Conservation (phyloP, 2,888 invertebrate genomes). For the Cheilosia vulpina region DNA sequence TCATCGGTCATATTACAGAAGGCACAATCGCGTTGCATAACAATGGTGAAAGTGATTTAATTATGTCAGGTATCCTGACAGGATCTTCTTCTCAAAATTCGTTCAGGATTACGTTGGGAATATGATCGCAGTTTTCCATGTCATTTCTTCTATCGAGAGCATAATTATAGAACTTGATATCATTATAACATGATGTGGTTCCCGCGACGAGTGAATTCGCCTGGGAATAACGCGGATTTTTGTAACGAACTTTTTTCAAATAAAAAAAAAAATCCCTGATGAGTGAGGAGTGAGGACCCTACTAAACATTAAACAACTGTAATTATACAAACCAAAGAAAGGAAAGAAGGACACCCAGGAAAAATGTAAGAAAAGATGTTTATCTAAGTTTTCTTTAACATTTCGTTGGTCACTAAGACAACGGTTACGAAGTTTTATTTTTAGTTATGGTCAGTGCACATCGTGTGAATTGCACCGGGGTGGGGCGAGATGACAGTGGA, state of each 20-base stretch:
- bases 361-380: constrained; percentile 55
- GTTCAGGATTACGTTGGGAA: constrained; percentile 42
- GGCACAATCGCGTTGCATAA: constrained; percentile 51
- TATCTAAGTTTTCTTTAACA: constrained; percentile 36
- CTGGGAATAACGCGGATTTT: constrained; percentile 47
- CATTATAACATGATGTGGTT: not conserved
- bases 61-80: constrained; percentile 68
- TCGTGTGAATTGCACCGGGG: constrained; percentile 60
- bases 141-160: constrained; percentile 14
- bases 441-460: constrained; percentile 63
- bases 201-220: constrained; percentile 7
- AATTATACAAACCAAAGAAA: constrained; percentile 4
- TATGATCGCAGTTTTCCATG: constrained; percentile 30
- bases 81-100: constrained; percentile 42
- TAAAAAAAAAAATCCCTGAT: not conserved
- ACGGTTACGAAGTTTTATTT: constrained; percentile 30
- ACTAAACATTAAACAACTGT: not conserved
- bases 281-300: not conserved
- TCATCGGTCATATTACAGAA: constrained; percentile 69
- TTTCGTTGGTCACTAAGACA: constrained; percentile 29
- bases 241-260: constrained; percentile 65
- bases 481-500: constrained; percentile 32
- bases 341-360: constrained; percentile 44
- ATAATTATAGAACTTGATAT: constrained; percentile 27
- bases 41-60: constrained; percentile 71